These are phyloP conservation scores for Petrocephalus zakoni DNA, from an alignment of 2,113 vertebrate species.

Conservation along the genomic window DNA sequence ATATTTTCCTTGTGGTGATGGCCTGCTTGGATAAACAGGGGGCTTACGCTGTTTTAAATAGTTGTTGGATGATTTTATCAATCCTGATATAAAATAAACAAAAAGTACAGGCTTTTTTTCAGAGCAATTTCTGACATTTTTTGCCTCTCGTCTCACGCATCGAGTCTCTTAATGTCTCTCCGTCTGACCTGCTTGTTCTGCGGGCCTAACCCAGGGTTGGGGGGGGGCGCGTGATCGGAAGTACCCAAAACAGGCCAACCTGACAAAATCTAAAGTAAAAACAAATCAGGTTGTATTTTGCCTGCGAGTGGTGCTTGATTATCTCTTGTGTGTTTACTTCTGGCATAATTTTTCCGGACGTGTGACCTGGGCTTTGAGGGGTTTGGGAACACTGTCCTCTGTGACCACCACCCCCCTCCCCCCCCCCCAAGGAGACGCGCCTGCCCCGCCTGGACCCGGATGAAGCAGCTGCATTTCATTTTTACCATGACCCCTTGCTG, in stretches of 20 bases:
- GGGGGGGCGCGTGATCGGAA: too few relatives aligned
- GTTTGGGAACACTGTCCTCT: background rate
- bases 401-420: background rate
- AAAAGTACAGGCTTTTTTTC: conserved; percentile 15
- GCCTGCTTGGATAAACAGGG: background rate
- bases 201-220: background rate
- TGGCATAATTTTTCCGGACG: background rate
- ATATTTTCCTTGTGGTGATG: background rate
- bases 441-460: background rate
- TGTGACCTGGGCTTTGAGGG: background rate
- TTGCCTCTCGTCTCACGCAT: conserved; percentile 31
- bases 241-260: background rate
- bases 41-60: background rate
- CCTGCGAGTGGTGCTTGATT: background rate
- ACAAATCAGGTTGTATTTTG: background rate
- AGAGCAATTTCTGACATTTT: conserved; percentile 41
- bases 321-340: background rate
- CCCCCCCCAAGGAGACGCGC: too few relatives aligned
- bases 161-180: conserved; percentile 15
- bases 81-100: background rate
- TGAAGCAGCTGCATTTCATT: background rate
- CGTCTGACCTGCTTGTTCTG: conserved; percentile 42
- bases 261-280: background rate
- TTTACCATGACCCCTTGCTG: background rate
- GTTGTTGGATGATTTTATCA: background rate